Conservation (phyloP, 1,140 invertebrate species). For the Lamellibrachia luymesi region DNA sequence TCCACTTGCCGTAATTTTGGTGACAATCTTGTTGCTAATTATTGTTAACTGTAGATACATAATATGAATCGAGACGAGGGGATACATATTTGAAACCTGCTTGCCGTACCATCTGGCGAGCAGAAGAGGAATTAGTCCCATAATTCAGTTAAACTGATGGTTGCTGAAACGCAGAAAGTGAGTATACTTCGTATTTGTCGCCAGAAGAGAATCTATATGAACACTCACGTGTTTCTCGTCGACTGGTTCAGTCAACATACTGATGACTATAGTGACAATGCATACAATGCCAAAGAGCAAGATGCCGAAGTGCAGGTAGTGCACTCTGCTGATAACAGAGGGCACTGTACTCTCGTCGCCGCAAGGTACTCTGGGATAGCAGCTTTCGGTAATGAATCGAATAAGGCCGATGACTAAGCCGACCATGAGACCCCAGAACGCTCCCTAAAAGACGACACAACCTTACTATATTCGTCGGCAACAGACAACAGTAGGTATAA, state of each 20-base stretch:
- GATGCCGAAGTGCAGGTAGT: slow-evolving; percentile 57
- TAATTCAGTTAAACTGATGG: not conserved
- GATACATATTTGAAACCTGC: not conserved
- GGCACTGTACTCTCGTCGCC: slow-evolving; percentile 47
- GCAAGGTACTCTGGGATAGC: slow-evolving; percentile 51
- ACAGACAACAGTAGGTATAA: not conserved
- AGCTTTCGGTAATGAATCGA: slow-evolving; percentile 55
- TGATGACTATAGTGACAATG: slow-evolving; percentile 47
- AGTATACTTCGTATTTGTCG: not conserved
- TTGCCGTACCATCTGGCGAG: too few relatives aligned
- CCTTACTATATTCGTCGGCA: not conserved
- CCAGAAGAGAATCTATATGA: not conserved
- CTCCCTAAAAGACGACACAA: slow-evolving; percentile 44
- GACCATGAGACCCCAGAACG: slow-evolving; percentile 57
- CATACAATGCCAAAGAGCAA: slow-evolving; percentile 51
- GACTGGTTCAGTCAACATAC: slow-evolving; percentile 51
- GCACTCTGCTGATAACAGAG: slow-evolving; percentile 50
- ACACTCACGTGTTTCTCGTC: slow-evolving; percentile 49
- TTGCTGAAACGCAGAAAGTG: not conserved
- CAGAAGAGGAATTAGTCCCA: not conserved
- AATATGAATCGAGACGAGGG: not conserved
- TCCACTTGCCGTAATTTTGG: too few relatives aligned
- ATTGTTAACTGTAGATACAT: too few relatives aligned
- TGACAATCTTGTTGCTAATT: too few relatives aligned
- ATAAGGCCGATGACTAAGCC: slow-evolving; percentile 46